Conservation (phyloP, 2,113 vertebrate species). For the Salvator merianae region DNA sequence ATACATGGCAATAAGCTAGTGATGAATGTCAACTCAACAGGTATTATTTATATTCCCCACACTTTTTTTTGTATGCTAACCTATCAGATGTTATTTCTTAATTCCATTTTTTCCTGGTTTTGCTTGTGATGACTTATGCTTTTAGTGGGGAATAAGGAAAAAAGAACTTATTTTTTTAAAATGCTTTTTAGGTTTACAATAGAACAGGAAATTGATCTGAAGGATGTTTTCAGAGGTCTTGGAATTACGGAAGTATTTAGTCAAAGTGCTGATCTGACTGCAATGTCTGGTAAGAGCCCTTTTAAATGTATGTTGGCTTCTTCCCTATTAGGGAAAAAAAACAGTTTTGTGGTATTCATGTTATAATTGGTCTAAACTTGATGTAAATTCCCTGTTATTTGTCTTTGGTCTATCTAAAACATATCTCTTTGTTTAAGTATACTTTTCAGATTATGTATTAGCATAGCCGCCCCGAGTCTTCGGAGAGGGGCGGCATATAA, state of each 20-base stretch:
- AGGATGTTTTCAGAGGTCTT: constrained; percentile 84
- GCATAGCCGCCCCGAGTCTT: too few relatives aligned
- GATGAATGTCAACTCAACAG: constrained; percentile 1
- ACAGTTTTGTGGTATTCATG: too few relatives aligned
- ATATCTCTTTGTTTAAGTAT: too few relatives aligned
- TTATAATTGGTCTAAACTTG: too few relatives aligned
- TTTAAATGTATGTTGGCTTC: constrained; percentile 13
- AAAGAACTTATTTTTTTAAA: neutral
- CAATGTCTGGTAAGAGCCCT: constrained; percentile 85
- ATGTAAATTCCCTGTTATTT: too few relatives aligned
- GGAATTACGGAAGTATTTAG: constrained; percentile 90
- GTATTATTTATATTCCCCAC: neutral
- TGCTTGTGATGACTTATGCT: constrained; percentile 6
- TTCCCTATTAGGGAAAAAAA: neutral
- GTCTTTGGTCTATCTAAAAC: too few relatives aligned
- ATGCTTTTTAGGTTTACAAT: constrained; percentile 86
- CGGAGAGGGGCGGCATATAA: too few relatives aligned
- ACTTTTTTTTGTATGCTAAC: constrained; percentile 11
- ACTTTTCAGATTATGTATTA: too few relatives aligned
- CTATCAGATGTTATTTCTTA: neutral
- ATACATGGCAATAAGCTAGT: constrained; percentile 1
- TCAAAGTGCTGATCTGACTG: constrained; percentile 89
- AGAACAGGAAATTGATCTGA: constrained; percentile 93
- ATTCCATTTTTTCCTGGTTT: neutral
- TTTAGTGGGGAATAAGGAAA: neutral